These are phyloP conservation scores for Cryptoprocta ferox DNA, from an alignment of 2,797 vertebrate species.

Conservation along the genomic window DNA sequence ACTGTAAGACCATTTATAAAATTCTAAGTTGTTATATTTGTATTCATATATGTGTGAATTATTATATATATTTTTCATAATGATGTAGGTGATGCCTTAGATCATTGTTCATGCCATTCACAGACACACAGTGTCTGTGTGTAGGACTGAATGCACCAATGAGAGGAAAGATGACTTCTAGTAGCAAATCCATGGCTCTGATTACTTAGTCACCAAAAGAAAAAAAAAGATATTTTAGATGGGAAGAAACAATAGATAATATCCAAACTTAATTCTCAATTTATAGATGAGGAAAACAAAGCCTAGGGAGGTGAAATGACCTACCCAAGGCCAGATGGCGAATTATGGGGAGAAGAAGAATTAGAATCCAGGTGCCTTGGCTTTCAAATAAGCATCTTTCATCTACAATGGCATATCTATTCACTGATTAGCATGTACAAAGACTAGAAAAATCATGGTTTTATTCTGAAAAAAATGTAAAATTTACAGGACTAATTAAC, in stretches of 20 bases:
- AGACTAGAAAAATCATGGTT: background rate
- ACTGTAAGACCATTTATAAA: background rate
- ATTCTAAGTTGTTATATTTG: background rate
- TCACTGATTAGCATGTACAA: constrained; percentile 1
- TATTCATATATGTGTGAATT: background rate
- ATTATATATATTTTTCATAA: background rate
- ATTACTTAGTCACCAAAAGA: background rate
- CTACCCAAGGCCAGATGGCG: background rate
- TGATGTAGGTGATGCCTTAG: background rate
- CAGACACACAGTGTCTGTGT: too few relatives aligned
- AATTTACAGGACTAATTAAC: background rate
- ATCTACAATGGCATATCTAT: background rate
- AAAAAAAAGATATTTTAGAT: background rate
- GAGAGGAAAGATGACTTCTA: background rate
- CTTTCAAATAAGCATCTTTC: constrained; percentile 14
- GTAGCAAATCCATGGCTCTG: background rate
- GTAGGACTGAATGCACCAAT: background rate
- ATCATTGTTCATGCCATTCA: background rate
- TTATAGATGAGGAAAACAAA: background rate
- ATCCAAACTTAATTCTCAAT: background rate
- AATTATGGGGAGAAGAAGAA: background rate
- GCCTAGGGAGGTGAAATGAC: background rate
- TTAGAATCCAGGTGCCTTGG: background rate
- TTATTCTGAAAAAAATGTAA: background rate
- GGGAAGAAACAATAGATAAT: background rate